Evolutionary conservation across 2,797 vertebrate species (phyloP), one percentile per base, ranked within the genome.

Genomic region (Gymnocypris eckloni): DNA sequence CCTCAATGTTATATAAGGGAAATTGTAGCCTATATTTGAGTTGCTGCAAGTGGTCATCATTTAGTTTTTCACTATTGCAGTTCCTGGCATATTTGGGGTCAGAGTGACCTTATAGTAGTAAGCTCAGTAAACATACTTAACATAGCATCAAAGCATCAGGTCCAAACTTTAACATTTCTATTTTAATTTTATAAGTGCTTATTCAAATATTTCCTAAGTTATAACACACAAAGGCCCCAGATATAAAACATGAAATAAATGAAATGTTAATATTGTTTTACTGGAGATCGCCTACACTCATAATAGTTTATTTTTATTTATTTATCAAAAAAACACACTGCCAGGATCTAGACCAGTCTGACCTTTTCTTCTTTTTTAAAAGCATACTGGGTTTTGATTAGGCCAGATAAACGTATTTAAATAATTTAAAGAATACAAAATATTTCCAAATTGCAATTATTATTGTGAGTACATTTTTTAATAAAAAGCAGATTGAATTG

Each of bases 311-410:
- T 28, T 33, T 10, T 3, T 4, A 37, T 9, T 39, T 18, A n/a
- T 61, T 59, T 64, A 15, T 64, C 39, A 10, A 41, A 70, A 41
- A 70, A 6, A 16, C 10, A 37, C 8, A 22, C 20, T 70, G 22
- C n/a, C 15, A 64, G 59, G 1, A 64, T 28, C 4, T 20, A 41
- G 5, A 41, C 37, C 33, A 37, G 33, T 56, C 54, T n/a, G n/a
- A n/a, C n/a, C n/a, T n/a, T n/a, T 7, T 5, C 1, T 61, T 22
- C 22, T 4, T 9, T 2, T 1, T 13, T n/a, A 11, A 0, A 15
- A 33, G 25, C 13, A 33, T 66, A 33, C 25, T 28, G 11, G 4
- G n/a, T 2, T 64, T 66, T 66, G 6, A 33, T 15, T 33, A 15
- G 13, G 28, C 13, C 64, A 8, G 64, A 33, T 66, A 66, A 33